Base-by-base conservation (phyloP, 2,888 invertebrate species). In the Chouioia cunea region DNA sequence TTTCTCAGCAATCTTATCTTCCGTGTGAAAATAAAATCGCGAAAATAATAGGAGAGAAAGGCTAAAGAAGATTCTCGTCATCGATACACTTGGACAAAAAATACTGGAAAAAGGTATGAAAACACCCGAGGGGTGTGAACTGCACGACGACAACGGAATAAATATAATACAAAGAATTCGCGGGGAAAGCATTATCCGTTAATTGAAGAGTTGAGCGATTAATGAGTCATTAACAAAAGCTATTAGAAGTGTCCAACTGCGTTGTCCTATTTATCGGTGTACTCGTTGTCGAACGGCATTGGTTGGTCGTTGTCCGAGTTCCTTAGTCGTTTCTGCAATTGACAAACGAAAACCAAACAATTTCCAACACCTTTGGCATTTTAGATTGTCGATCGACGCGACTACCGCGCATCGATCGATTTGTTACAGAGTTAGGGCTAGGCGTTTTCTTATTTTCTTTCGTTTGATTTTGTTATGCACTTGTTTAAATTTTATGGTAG, bases 311-410 rank as follows among this genome's bases (percentile, higher is more conserved):
- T 80, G 58, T 82, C 81, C 65, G 76, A 74, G 75, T 82, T 83
- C 79, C 77, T 85, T 86, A 87, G 85, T 83, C 88, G 86, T 85
- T 88, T 88, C 88, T 88, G 88, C 76, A 88, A 88, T 78, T 80
- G 80, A 79, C 79, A 79, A 80, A 75, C 76, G 76, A n/a, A n/a
- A 75, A 79, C 80, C 81, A 78, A 69, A 74, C 71, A 72, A 70
- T 67, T n/a, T 60, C 70, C 67, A 22, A 65, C 71, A 72, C 20
- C 52, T 52, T 52, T 52, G 22, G 18, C 20, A 36, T 36, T 10
- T 1, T 36, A 36, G n/a, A 8, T 10, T 3, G 36, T 36, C 36
- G 10, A 36, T 27, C 27, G 27, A 27, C 36, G 12, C 36, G 6
- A 36, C 6, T 36, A 12, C 36, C 12, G 36, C 6, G 36, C 6